Percentiles rank a stretch among this genome's conserved stretches.
phyloP scores from a whole-genome alignment of 2,888 invertebrate genomes.

The Latheticus oryzae region DNA sequence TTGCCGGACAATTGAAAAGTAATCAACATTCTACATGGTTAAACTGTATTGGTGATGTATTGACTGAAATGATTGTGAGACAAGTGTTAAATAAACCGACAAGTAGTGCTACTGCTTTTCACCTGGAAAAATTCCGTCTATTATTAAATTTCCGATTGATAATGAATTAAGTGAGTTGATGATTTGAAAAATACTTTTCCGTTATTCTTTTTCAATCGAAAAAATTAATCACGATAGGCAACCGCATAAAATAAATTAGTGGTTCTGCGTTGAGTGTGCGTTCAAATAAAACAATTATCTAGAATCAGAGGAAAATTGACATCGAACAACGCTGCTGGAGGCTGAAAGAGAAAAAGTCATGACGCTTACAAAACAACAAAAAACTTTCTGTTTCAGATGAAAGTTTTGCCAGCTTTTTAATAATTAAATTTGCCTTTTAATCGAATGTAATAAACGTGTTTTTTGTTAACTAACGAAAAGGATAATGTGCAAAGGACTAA shows the following conservation, averaged over 20 bases:
- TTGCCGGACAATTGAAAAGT: conserved; percentile 28
- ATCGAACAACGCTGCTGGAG: conserved; percentile 22
- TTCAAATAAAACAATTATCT: conserved; percentile 40
- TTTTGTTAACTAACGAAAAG: conserved; percentile 15
- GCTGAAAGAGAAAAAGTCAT: conserved; percentile 24
- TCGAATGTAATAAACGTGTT: conserved; percentile 11
- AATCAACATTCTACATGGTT: conserved; percentile 30
- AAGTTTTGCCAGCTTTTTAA: conserved; percentile 34
- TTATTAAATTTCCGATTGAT: conserved; percentile 12
- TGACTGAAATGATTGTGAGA: conserved; percentile 23
- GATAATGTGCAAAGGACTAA: conserved; percentile 7
- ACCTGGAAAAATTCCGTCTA: conserved; percentile 10
- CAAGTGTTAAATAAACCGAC: conserved; percentile 29
- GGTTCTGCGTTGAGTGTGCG: conserved; percentile 22
- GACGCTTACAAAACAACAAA: conserved; percentile 28
- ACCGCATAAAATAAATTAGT: conserved; percentile 36
- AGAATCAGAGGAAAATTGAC: conserved; percentile 37
- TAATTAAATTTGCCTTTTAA: conserved; percentile 37
- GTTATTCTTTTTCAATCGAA: conserved; percentile 13
- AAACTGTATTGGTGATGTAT: conserved; percentile 28
- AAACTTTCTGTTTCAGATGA: conserved; percentile 19
- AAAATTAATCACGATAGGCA: conserved; percentile 7
- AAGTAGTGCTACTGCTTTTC: conserved; percentile 12
- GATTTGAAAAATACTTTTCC: conserved; percentile 17
- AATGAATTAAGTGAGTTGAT: conserved; percentile 13